A percentile compares a stretch with the other conserved stretches of the same genome.
Conservation (phyloP, 2,797 vertebrate species). For the Tadarida brasiliensis region DNA sequence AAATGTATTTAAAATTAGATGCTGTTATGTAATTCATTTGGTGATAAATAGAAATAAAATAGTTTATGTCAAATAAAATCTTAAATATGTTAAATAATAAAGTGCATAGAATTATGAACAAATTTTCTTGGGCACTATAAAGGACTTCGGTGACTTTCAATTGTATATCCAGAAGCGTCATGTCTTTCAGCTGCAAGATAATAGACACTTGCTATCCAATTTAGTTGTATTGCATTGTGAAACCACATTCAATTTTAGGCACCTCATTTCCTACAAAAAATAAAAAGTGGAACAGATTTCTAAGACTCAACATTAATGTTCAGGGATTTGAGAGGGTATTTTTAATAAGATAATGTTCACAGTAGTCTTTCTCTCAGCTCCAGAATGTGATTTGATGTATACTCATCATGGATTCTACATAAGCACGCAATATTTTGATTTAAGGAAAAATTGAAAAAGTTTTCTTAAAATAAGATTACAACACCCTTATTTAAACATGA, state of each 20-base stretch:
- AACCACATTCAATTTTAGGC: slow-evolving; percentile 22
- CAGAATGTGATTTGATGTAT: background rate
- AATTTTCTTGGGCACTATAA: background rate
- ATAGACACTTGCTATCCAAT: slow-evolving; percentile 23
- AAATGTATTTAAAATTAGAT: background rate
- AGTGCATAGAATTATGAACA: background rate
- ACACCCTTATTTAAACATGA: background rate
- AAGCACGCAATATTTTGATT: background rate
- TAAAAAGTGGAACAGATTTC: slow-evolving; percentile 15
- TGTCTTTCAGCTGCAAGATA: background rate
- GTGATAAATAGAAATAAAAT: slow-evolving; percentile 13
- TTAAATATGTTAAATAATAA: background rate
- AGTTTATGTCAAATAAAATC: background rate
- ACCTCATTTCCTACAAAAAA: slow-evolving; percentile 54
- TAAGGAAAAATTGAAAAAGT: background rate
- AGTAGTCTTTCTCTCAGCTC: background rate
- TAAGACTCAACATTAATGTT: background rate
- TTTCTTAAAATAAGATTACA: slow-evolving; percentile 43
- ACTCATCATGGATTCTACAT: background rate
- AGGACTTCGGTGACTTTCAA: background rate
- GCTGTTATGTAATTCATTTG: background rate
- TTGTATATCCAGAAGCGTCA: background rate
- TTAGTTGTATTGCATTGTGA: background rate
- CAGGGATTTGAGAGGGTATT: background rate
- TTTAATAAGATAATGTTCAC: slow-evolving; percentile 30